These are phyloP conservation scores for Hesperophylax magnus DNA, from an alignment of 1,140 invertebrate species.

Conservation along the genomic window DNA sequence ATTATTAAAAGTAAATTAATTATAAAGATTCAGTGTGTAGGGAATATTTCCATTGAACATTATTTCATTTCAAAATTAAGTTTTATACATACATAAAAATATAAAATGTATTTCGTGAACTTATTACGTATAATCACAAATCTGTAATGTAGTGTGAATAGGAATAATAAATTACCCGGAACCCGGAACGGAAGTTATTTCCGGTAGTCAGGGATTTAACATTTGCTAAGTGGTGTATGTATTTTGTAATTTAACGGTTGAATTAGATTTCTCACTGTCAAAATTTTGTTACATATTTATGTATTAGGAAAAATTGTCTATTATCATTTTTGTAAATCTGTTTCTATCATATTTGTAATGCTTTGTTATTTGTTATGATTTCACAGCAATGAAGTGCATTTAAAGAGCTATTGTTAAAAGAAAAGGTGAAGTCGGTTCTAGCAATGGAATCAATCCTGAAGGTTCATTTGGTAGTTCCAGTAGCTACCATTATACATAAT, in stretches of 20 bases:
- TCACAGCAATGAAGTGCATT: background rate
- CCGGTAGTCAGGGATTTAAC: conserved; percentile 15
- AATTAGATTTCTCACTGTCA: background rate
- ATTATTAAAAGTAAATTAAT: background rate
- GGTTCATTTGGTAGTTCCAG: background rate
- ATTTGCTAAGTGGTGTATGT: background rate
- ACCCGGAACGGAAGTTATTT: background rate
- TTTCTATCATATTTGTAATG: too few species aligned
- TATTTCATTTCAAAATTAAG: too few species aligned
- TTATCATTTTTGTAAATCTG: too few species aligned
- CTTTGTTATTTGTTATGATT: background rate
- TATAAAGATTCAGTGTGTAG: conserved; percentile 2
- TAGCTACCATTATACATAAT: background rate
- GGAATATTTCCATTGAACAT: background rate
- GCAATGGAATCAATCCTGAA: background rate
- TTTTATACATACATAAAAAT: too few species aligned
- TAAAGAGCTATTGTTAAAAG: background rate
- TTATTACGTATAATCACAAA: too few species aligned
- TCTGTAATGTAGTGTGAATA: too few species aligned
- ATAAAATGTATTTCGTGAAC: too few species aligned
- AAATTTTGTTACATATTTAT: background rate
- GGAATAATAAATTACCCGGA: background rate
- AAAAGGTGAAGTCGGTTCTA: background rate
- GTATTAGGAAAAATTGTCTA: too few species aligned
- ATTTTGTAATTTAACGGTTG: background rate